These are phyloP conservation scores for Delphinus delphis DNA, from an alignment of 2,113 vertebrate genomes.

Conservation along the genomic window DNA sequence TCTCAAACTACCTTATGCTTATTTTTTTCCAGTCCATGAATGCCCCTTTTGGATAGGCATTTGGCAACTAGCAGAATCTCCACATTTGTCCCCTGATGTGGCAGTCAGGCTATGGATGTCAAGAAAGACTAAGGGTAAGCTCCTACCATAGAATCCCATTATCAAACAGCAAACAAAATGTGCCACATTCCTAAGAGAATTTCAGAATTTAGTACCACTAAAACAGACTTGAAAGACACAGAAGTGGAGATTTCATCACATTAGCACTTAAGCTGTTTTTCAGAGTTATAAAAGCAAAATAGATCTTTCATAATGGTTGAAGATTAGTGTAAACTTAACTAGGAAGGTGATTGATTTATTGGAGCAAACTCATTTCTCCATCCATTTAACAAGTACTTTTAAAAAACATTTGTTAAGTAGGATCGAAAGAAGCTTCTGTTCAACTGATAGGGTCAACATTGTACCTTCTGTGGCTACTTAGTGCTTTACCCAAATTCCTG, in stretches of 20 bases:
- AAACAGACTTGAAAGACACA: not conserved
- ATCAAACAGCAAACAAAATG: not conserved
- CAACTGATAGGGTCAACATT: not conserved
- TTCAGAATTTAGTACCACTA: not conserved
- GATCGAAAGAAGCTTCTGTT: not conserved
- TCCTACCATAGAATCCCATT: not conserved
- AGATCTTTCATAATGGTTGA: not conserved
- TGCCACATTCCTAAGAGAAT: not conserved
- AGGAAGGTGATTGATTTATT: not conserved
- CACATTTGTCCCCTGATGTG: not conserved
- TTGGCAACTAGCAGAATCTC: not conserved
- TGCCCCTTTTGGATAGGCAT: not conserved
- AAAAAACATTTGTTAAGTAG: not conserved
- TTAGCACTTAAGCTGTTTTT: not conserved
- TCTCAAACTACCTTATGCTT: not conserved
- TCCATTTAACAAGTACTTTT: not conserved
- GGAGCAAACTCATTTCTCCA: not conserved
- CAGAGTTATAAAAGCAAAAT: not conserved
- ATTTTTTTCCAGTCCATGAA: not conserved
- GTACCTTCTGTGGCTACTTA: not conserved
- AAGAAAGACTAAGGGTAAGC: not conserved
- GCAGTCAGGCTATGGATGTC: not conserved
- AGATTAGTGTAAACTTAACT: not conserved
- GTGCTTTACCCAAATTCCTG: not conserved
- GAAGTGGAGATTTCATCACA: not conserved